A percentile compares a stretch with the other conserved stretches of the same genome.
phyloP scores from a whole-genome alignment of 2,888 invertebrate genomes.

The Trissolcus japonicus region DNA sequence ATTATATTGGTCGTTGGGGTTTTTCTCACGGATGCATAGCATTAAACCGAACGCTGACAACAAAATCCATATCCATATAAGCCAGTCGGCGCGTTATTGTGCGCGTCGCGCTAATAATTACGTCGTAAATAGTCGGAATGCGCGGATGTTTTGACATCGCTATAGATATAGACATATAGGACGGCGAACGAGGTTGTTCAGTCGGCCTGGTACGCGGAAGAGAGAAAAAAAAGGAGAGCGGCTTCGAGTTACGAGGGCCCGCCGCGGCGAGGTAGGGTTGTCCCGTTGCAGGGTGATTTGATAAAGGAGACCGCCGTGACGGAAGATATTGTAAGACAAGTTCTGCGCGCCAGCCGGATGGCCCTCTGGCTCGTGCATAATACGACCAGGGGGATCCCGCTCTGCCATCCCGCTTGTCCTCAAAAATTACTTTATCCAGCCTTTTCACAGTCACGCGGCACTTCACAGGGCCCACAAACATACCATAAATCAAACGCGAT shows the following conservation, averaged over 20 bases:
- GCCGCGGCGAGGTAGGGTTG: conserved; percentile 62
- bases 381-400: conserved; percentile 45
- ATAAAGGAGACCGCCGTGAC: conserved; percentile 75
- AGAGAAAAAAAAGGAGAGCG: conserved; percentile 51
- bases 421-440: conserved; percentile 55
- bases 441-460: conserved; percentile 50
- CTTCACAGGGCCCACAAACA: conserved; percentile 44
- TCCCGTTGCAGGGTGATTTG: conserved; percentile 72
- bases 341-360: conserved; percentile 72
- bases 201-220: conserved; percentile 48
- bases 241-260: conserved; percentile 63
- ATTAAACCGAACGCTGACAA: conserved; percentile 7
- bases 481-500: conserved; percentile 48
- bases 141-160: conserved; percentile 42
- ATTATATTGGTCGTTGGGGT: background rate
- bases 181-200: conserved; percentile 35
- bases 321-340: conserved; percentile 75
- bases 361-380: conserved; percentile 62
- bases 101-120: conserved; percentile 36
- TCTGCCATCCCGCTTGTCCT: conserved; percentile 41
- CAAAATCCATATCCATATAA: conserved; percentile 26
- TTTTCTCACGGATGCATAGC: conserved; percentile 5
- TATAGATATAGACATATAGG: conserved; percentile 40
- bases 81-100: conserved; percentile 29
- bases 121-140: conserved; percentile 44